These are phyloP conservation scores for Heliconius hortense DNA, from an alignment of 2,888 invertebrate species.

Conservation along the genomic window DNA sequence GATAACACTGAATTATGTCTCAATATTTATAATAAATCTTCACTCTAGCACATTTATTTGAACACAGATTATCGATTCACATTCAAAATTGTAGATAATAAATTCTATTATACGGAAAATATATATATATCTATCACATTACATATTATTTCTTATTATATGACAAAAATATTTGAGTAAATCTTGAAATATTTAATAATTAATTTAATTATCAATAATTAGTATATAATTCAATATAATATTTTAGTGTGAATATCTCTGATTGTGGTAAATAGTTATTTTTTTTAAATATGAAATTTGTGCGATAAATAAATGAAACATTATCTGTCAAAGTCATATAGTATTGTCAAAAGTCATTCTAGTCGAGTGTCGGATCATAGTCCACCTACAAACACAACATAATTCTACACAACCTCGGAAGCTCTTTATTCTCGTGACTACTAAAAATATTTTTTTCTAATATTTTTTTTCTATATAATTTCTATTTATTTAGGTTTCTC, in stretches of 20 bases:
- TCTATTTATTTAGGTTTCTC: constrained; percentile 17
- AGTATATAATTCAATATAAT: constrained; percentile 51
- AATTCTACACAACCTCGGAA: constrained; percentile 75
- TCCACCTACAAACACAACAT: constrained; percentile 59
- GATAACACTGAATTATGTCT: constrained; percentile 44
- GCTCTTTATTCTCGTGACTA: constrained; percentile 57
- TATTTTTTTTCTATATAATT: constrained; percentile 25
- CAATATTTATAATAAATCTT: constrained; percentile 55
- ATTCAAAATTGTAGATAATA: constrained; percentile 70
- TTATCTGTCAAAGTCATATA: constrained; percentile 70
- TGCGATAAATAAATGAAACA: constrained; percentile 65
- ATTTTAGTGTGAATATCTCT: constrained; percentile 56
- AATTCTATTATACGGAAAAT: constrained; percentile 69
- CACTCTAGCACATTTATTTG: constrained; percentile 68
- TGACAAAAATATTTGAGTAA: constrained; percentile 57
- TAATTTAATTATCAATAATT: constrained; percentile 48
- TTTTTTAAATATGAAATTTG: constrained; percentile 54
- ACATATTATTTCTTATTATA: constrained; percentile 43
- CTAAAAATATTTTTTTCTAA: constrained; percentile 32
- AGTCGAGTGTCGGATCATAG: constrained; percentile 53
- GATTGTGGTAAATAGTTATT: constrained; percentile 48
- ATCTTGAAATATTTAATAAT: constrained; percentile 65
- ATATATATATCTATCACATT: constrained; percentile 63
- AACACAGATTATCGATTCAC: constrained; percentile 72
- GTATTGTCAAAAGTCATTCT: constrained; percentile 69